Conservation (phyloP, 2,888 invertebrate genomes). For the Drosophila subsilvestris region DNA sequence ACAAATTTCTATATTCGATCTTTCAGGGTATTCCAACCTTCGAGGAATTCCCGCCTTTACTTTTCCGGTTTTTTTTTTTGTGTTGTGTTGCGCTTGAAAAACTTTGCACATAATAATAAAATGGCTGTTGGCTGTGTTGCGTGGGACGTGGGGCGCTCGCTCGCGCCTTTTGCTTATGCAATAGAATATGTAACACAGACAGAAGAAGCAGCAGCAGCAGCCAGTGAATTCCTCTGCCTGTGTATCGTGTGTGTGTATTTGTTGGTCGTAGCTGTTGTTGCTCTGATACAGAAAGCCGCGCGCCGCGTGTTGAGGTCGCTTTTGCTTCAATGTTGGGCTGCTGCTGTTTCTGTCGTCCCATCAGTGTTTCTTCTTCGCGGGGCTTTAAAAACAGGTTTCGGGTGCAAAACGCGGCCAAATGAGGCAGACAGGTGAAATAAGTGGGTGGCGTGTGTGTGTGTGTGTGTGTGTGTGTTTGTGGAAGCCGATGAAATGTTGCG, state of each 20-base stretch:
- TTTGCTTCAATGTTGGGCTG: slow-evolving; percentile 5
- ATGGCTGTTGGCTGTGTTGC: slow-evolving; percentile 59
- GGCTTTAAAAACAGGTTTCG: slow-evolving; percentile 42
- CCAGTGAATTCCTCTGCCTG: background rate
- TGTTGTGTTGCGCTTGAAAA: slow-evolving; percentile 52
- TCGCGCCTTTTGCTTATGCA: slow-evolving; percentile 66
- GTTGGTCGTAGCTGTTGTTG: slow-evolving; percentile 68
- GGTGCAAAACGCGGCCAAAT: slow-evolving; percentile 36
- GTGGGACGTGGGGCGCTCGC: slow-evolving; percentile 27
- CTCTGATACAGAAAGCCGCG: slow-evolving; percentile 51
- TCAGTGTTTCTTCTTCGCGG: slow-evolving; percentile 42
- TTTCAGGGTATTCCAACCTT: background rate
- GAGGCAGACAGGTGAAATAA: slow-evolving; percentile 66
- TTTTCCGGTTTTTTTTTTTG: slow-evolving; percentile 33
- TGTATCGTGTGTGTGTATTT: slow-evolving; percentile 24
- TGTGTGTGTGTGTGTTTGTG: slow-evolving; percentile 23
- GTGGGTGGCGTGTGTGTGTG: slow-evolving; percentile 19
- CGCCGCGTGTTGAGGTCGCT: slow-evolving; percentile 60
- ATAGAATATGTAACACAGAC: slow-evolving; percentile 53
- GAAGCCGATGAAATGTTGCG: slow-evolving; percentile 50
- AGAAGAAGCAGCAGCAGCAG: background rate
- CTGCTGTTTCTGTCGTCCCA: slow-evolving; percentile 42
- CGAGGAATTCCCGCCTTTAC: background rate
- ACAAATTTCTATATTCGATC: no score
- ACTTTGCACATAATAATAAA: slow-evolving; percentile 77